phyloP scores from a whole-genome alignment of 2,113 vertebrate genomes.

The Paratilapia polleni region DNA sequence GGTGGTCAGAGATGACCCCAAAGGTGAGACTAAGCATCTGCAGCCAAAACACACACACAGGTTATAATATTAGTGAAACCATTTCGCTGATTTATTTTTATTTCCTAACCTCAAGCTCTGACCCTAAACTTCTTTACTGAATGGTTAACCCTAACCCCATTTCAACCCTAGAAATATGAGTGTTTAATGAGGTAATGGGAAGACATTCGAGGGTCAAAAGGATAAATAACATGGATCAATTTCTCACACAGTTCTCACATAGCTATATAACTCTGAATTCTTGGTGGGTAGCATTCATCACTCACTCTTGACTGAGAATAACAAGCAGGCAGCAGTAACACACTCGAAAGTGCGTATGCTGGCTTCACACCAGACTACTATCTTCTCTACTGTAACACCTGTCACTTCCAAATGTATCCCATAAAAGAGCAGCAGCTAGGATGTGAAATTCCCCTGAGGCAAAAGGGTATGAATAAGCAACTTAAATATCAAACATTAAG shows the following conservation, averaged over 20 bases:
- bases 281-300: not conserved
- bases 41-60: not conserved
- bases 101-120: conserved; percentile 7
- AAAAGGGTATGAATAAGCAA: not conserved
- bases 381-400: not conserved
- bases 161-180: conserved; percentile 9
- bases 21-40: conserved; percentile 81
- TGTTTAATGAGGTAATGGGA: conserved; percentile 23
- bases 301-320: not conserved
- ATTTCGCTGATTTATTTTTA: conserved; percentile 17
- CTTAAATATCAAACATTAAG: not conserved
- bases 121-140: conserved; percentile 14
- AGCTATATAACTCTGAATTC: not conserved
- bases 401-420: not conserved
- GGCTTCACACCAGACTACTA: not conserved
- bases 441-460: not conserved
- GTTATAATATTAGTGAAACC: not conserved
- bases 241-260: not conserved
- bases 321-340: not conserved
- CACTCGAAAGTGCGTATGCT: not conserved
- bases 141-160: conserved; percentile 20
- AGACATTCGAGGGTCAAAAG: conserved; percentile 16
- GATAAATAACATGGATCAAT: not conserved
- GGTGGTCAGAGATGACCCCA: conserved; percentile 95
- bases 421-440: not conserved